A percentile compares a stretch with the other conserved stretches of the same genome.
These are phyloP conservation scores for Scaeva pyrastri DNA, from an alignment of 2,888 invertebrate species.

Conservation along the genomic window DNA sequence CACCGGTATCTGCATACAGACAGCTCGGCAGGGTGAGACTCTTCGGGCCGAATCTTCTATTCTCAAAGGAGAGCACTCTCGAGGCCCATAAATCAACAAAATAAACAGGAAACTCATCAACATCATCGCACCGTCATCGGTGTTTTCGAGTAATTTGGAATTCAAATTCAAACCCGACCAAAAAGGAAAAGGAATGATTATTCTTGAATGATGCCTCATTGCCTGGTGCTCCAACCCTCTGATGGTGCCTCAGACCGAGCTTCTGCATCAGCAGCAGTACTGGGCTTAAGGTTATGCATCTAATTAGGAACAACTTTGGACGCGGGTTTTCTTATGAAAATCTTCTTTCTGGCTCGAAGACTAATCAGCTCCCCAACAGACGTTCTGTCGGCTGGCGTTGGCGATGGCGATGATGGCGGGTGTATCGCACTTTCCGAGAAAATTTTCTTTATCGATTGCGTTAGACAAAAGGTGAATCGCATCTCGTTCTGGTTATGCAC, in stretches of 20 bases:
- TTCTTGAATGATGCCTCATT: constrained; percentile 12
- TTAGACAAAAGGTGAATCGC: constrained; percentile 11
- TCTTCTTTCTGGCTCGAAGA: constrained; percentile 10
- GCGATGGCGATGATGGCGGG: no score
- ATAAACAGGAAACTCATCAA: constrained; percentile 69
- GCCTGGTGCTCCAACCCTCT: background rate
- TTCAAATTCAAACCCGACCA: constrained; percentile 43
- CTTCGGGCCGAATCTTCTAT: constrained; percentile 52
- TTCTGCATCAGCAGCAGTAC: no score
- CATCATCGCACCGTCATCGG: constrained; percentile 62
- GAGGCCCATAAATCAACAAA: constrained; percentile 68
- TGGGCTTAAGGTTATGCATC: constrained; percentile 44
- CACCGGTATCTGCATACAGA: constrained; percentile 21
- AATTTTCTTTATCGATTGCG: constrained; percentile 70
- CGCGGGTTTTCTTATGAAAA: constrained; percentile 51
- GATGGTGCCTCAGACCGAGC: background rate
- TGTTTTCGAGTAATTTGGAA: constrained; percentile 47
- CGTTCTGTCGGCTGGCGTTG: constrained; percentile 63
- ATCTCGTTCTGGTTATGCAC: constrained; percentile 8
- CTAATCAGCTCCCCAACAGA: constrained; percentile 61
- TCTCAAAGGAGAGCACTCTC: constrained; percentile 54
- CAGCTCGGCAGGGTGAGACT: constrained; percentile 40
- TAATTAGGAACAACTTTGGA: constrained; percentile 58
- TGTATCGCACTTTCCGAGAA: constrained; percentile 60
- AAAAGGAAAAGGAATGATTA: constrained; percentile 15